Base-by-base conservation (phyloP, 2,888 invertebrate genomes). In the Cryptocephalus primarius region DNA sequence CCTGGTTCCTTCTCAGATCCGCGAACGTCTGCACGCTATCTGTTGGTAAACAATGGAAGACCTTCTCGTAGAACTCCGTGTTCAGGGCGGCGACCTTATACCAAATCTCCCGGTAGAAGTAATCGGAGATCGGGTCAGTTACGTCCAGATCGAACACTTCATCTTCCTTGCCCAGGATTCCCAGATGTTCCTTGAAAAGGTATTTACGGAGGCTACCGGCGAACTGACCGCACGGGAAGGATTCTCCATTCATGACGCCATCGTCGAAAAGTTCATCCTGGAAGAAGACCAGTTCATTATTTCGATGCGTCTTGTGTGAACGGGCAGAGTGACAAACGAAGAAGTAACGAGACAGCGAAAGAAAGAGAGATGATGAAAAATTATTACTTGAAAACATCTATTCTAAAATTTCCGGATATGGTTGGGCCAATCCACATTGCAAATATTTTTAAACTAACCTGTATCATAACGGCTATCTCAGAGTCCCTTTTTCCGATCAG, bases 401-500 rank as follows among this genome's bases (percentile, higher is more conserved):
- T 22, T 22, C 6, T 22, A 22, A 22, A 22, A 22, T 22, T 22
- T 22, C 22, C 22, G 22, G 22, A 4, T 22, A 2, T 22, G 22
- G 22, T 22, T 22, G 2, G 6, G 22, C 22, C 22, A 22, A 22
- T 22, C 22, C 22, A 22, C 22, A 22, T 22, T 22, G 22, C 22
- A 22, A 22, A 22, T 22, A 22, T 22, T 22, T 6, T 22, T 22
- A 22, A 22, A 52, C 57, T 60, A 63, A 81, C 93, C 79, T 90
- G 86, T 45, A 94, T 77, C 39, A 94, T 72, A 11, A 93, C 85
- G 3, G 92, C 93, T 8, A 92, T 84, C 72, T 97, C 97, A 0
- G 95, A 95, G 64, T 97, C 97, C 54, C 97, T 76, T 50, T 84
- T 88, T 1, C 97, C 97, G 45, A 93, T 75, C 80, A 97, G 80